Conservation (phyloP, 2,888 invertebrate genomes). For the Lottia scabra region DNA sequence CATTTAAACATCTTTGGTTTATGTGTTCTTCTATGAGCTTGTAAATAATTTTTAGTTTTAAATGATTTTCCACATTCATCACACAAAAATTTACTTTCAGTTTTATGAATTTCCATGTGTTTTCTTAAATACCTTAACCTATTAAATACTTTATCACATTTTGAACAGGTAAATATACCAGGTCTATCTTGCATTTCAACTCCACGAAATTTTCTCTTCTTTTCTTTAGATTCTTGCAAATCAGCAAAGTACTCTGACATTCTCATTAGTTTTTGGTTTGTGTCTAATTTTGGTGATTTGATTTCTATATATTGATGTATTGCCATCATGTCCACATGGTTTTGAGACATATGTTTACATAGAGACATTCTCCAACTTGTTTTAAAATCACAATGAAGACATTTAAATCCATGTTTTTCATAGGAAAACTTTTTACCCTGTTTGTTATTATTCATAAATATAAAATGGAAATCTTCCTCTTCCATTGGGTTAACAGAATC, state of each 20-base stretch:
- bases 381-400: slow-evolving; percentile 54
- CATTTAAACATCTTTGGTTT: slow-evolving; percentile 52
- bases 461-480: slow-evolving; percentile 44
- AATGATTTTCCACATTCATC: slow-evolving; percentile 62
- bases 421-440: slow-evolving; percentile 42
- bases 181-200: slow-evolving; percentile 56
- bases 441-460: slow-evolving; percentile 38
- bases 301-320: slow-evolving; percentile 39
- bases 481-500: not conserved
- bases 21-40: slow-evolving; percentile 54
- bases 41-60: slow-evolving; percentile 56
- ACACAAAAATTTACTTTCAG: slow-evolving; percentile 54
- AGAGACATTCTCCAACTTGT: slow-evolving; percentile 48
- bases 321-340: slow-evolving; percentile 47
- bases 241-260: slow-evolving; percentile 50
- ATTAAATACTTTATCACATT: slow-evolving; percentile 59
- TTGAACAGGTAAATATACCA: slow-evolving; percentile 49
- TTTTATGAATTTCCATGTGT: slow-evolving; percentile 49
- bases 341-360: slow-evolving; percentile 52
- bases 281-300: slow-evolving; percentile 12
- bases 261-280: slow-evolving; percentile 45
- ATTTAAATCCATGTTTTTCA: slow-evolving; percentile 50
- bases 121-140: slow-evolving; percentile 56
- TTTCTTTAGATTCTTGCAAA: slow-evolving; percentile 23
- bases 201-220: slow-evolving; percentile 34